Conservation (phyloP, 2,113 vertebrate genomes). For the Brachirus orientalis region DNA sequence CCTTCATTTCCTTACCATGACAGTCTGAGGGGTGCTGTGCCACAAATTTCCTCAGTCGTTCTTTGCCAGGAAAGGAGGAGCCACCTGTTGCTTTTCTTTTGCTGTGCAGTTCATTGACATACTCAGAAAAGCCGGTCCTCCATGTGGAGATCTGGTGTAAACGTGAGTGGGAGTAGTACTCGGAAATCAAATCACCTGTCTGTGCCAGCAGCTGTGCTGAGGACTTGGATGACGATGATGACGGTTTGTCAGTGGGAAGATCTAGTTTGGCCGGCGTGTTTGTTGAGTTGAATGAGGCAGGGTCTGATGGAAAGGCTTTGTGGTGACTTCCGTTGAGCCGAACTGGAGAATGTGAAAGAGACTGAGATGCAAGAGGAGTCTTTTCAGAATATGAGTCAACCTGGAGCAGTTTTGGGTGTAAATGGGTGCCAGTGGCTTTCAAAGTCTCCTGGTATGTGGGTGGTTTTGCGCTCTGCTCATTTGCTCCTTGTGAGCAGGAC, state of each 20-base stretch:
- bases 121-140: slow-evolving; percentile 94
- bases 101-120: slow-evolving; percentile 91
- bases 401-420: slow-evolving; percentile 16
- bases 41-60: slow-evolving; percentile 90
- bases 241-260: slow-evolving; percentile 65
- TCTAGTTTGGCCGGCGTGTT: slow-evolving; percentile 71
- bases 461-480: slow-evolving; percentile 35
- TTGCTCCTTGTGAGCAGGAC: slow-evolving; percentile 17
- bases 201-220: slow-evolving; percentile 80
- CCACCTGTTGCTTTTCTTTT: slow-evolving; percentile 75
- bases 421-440: slow-evolving; percentile 28
- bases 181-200: slow-evolving; percentile 88
- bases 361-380: slow-evolving; percentile 12
- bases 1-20: slow-evolving; percentile 39
- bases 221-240: slow-evolving; percentile 50
- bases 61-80: slow-evolving; percentile 89
- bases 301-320: slow-evolving; percentile 85
- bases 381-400: slow-evolving; percentile 35
- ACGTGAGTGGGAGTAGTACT: slow-evolving; percentile 94
- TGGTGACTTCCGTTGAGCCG: slow-evolving; percentile 92
- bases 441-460: slow-evolving; percentile 48
- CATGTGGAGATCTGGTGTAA: slow-evolving; percentile 97
- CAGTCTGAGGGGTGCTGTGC: slow-evolving; percentile 62
- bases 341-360: slow-evolving; percentile 79
- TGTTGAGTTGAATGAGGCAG: slow-evolving; percentile 60